Evolutionary conservation across 2,797 vertebrate species (phyloP), one percentile per base, ranked within the genome.

Genomic region (Propithecus deckenii): DNA sequence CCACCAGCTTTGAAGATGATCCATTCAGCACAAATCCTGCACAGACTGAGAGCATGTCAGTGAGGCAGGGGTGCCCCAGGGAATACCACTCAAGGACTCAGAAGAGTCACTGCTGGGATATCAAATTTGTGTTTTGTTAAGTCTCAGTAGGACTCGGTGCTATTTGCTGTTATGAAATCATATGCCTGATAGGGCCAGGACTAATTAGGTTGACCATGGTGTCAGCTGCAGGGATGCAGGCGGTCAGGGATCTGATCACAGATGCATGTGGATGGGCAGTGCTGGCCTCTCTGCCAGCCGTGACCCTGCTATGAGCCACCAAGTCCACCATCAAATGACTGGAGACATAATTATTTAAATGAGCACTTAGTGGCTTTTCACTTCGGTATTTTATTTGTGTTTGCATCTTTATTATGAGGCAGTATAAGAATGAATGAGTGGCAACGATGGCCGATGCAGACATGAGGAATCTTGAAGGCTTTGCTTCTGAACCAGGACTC

Each of bases 101-200:
- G 63, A 80, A 94, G 22, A 35, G 30, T 81, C 35, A 9, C 38
- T 94, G 61, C 76, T 78, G 30, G 38, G 22, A 25, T 86, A 95
- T 85, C 81, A 94, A 41, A 89, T 94, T 97, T 78, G 20, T 57
- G 17, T 94, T 94, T 90, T 79, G 43, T 95, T n/a, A 59, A 18
- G 61, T 81, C 76, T 38, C 78, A 13, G 86, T 67, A 88, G 94
- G 65, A 52, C 32, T 48, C 28, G 10, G 25, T 97, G 79, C 50
- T 87, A 30, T 71, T 85, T 86, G 75, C 94, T 97, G 67, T 86
- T 50, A 86, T 61, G 94, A 94, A 96, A 90, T 92, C 83, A 28
- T 65, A 41, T 69, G 67, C 52, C 57, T 28, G 7, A 38, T 30
- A 38, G 32, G 61, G 61, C 81, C 0, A 0, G 79, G 50, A 89